phyloP scores from a whole-genome alignment of 2,888 invertebrate species.

The Formica aserva region DNA sequence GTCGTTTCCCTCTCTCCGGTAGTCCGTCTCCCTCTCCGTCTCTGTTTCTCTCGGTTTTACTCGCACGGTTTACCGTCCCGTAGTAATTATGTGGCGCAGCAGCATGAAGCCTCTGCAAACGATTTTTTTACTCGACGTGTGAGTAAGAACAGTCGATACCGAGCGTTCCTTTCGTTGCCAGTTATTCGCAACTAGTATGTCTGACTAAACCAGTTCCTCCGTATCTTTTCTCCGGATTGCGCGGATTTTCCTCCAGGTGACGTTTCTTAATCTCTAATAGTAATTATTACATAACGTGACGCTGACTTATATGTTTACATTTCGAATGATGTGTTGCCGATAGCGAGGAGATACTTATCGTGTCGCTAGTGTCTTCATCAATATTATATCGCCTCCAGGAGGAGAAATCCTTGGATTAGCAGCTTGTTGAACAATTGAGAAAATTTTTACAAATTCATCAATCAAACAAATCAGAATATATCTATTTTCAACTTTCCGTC shows the following conservation, averaged over 20 bases:
- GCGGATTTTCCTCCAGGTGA: constrained; percentile 4
- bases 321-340: not conserved
- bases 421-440: not conserved
- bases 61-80: constrained; percentile 24
- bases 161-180: not conserved
- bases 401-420: not conserved
- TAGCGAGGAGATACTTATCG: not conserved
- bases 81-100: constrained; percentile 39
- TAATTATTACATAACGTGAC: not conserved
- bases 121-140: constrained; percentile 65
- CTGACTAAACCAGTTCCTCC: not conserved
- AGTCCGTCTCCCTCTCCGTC: not conserved
- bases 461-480: not conserved
- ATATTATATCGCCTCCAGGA: not conserved
- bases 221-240: not conserved
- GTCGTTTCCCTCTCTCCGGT: constrained; percentile 37
- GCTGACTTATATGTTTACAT: not conserved
- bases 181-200: not conserved
- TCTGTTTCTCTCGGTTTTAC: constrained; percentile 9
- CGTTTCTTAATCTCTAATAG: not conserved
- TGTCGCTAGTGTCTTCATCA: not conserved
- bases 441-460: not conserved
- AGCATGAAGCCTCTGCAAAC: constrained; percentile 59
- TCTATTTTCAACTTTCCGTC: not conserved
- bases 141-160: constrained; percentile 60